Evolutionary conservation across 2,888 invertebrate species (phyloP).

Genomic region (Eristalinus sepulchralis): DNA sequence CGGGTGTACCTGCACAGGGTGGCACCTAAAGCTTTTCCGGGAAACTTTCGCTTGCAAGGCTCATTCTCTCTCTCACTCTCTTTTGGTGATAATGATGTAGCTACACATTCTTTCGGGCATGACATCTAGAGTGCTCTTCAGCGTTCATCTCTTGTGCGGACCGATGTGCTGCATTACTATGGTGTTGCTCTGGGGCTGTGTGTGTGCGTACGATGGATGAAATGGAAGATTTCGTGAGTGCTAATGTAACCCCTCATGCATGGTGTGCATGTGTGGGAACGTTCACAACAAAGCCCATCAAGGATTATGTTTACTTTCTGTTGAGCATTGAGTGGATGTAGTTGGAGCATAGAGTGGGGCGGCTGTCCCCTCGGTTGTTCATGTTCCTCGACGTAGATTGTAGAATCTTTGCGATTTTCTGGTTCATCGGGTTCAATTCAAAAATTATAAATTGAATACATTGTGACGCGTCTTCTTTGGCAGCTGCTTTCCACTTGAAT

Average conservation of each 20-base stretch:
- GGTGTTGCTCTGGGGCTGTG: background rate
- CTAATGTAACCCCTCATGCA: slow-evolving; percentile 5
- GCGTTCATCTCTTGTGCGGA: slow-evolving; percentile 44
- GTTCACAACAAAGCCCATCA: slow-evolving; percentile 3
- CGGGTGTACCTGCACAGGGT: slow-evolving; percentile 49
- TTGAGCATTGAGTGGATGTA: background rate
- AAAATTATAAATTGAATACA: slow-evolving; percentile 1
- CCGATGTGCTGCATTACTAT: background rate
- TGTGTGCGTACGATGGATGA: background rate
- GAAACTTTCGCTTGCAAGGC: slow-evolving; percentile 29
- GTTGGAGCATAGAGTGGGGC: background rate
- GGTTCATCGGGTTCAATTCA: slow-evolving; percentile 2
- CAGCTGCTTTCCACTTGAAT: slow-evolving; percentile 11
- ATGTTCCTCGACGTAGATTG: background rate
- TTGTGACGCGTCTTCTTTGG: background rate
- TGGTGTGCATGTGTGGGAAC: background rate
- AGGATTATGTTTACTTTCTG: slow-evolving; percentile 7
- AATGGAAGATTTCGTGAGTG: background rate
- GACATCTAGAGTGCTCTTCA: slow-evolving; percentile 60
- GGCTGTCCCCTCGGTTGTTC: background rate
- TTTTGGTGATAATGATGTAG: slow-evolving; percentile 54
- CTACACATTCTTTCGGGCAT: slow-evolving; percentile 57
- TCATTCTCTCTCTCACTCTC: slow-evolving; percentile 21
- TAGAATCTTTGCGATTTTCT: background rate
- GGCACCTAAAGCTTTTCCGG: slow-evolving; percentile 46